phyloP scores from a whole-genome alignment of 2,888 invertebrate species.

The Perdita meconis region DNA sequence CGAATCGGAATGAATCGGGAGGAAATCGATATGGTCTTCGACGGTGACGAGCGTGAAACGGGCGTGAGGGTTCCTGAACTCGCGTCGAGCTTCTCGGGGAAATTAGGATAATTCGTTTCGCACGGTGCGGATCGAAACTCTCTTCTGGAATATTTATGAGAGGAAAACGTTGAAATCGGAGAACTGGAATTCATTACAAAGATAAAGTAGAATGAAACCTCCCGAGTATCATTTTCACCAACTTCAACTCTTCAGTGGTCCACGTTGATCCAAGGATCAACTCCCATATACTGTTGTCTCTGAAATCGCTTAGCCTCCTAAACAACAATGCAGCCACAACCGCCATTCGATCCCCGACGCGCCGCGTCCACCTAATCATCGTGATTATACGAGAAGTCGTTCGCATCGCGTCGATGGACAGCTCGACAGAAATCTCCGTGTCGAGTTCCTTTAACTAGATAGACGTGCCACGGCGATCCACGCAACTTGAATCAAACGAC shows the following conservation, averaged over 20 bases:
- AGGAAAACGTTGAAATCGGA: too few species aligned
- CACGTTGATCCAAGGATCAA: too few species aligned
- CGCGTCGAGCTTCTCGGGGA: background rate
- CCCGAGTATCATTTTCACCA: too few species aligned
- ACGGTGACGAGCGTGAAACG: constrained; percentile 1
- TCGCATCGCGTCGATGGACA: constrained; percentile 65
- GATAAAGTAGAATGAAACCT: too few species aligned
- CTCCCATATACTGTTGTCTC: too few species aligned
- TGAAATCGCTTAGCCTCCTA: too few species aligned
- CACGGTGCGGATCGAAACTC: background rate
- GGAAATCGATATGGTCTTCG: constrained; percentile 42
- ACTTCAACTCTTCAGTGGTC: background rate
- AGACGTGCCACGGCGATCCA: constrained; percentile 52
- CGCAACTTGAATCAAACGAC: constrained; percentile 44
- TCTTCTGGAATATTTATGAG: too few species aligned
- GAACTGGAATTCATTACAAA: too few species aligned
- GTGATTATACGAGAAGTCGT: constrained; percentile 59
- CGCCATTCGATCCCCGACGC: too few species aligned
- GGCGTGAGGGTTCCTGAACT: background rate
- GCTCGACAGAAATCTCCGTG: constrained; percentile 69
- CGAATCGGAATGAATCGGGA: constrained; percentile 16
- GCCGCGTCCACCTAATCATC: constrained; percentile 50
- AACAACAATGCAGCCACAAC: too few species aligned
- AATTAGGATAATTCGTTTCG: constrained; percentile 30
- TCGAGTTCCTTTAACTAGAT: constrained; percentile 68